These are phyloP conservation scores for Genyomyrus donnyi DNA, from an alignment of 2,113 vertebrate species.

Conservation along the genomic window DNA sequence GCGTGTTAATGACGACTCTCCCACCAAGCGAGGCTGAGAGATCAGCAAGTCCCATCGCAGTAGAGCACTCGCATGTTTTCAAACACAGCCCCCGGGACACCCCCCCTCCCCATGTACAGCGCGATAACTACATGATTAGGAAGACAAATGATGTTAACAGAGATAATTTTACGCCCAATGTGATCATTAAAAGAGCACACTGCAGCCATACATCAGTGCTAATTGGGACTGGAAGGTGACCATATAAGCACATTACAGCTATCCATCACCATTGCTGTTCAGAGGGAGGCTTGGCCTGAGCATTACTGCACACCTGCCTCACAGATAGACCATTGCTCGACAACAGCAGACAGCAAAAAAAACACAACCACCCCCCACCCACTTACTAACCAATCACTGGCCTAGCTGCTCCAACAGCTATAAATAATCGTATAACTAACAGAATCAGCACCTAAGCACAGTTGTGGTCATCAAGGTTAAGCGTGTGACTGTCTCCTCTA, in stretches of 20 bases:
- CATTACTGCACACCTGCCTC: background rate
- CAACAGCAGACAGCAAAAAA: background rate
- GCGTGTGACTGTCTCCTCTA: background rate
- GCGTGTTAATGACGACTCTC: constrained; percentile 48
- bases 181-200: constrained; percentile 73
- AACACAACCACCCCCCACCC: background rate
- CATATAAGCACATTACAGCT: constrained; percentile 61
- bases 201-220: constrained; percentile 79
- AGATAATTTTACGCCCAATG: constrained; percentile 80
- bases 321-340: background rate
- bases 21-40: constrained; percentile 24
- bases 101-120: constrained; percentile 43
- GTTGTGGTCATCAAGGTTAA: background rate
- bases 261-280: constrained; percentile 67
- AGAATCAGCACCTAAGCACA: background rate
- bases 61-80: constrained; percentile 37
- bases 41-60: constrained; percentile 54
- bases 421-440: too few species aligned
- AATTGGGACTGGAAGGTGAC: constrained; percentile 84
- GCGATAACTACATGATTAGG: constrained; percentile 85
- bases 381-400: background rate
- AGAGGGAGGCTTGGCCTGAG: constrained; percentile 48
- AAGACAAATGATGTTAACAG: constrained; percentile 78
- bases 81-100: constrained; percentile 61
- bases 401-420: background rate